Base-by-base conservation (phyloP, 2,113 vertebrate species). In the Platichthys stellatus region DNA sequence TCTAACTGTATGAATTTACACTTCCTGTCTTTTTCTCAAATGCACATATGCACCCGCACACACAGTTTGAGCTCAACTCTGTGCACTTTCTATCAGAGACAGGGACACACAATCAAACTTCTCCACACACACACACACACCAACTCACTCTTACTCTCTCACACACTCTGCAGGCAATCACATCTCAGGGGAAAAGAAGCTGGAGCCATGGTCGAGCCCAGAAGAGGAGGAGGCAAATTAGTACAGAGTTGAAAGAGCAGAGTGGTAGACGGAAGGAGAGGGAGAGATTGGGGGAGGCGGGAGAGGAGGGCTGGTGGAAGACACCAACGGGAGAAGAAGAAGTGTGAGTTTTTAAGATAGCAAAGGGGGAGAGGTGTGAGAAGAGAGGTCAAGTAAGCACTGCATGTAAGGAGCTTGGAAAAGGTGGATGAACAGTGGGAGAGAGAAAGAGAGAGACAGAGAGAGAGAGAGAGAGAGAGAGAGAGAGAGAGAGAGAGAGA, bases 141-240 rank as follows among this genome's bases (percentile, higher is more conserved):
- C 14, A 8, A 18, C 28, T 31, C 58, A 9, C 12, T 3, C 58
- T 18, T 18, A 8, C 24, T 18, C 58, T 13, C 61, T 58, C 63
- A 72, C 73, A 83, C 72, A 78, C 65, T 73, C 70, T 83, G 63
- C 72, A 75, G 83, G 81, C 88, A 90, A 90, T 90, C 83, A 74
- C 80, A 77, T 82, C 87, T 85, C 85, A 63, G 21, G 82, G 82
- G 80, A 68, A 60, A 82, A 82, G 66, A 3, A 88, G 82, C 80
- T 49, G 76, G 28, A 90, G 85, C 83, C 71, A 18, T 71, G 87
- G 72, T 81, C 53, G 14, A 80, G 82, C 80, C 65, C 49, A 56
- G 76, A 85, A 67, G 72, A 82, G 76, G 68, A 76, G 75, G 81
- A 84, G 80, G 88, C 84, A 90, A 91, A 89, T 90, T 82, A 90